Evolutionary conservation across 1,140 invertebrate species (phyloP).

Genomic region (Oryzaephilus surinamensis): DNA sequence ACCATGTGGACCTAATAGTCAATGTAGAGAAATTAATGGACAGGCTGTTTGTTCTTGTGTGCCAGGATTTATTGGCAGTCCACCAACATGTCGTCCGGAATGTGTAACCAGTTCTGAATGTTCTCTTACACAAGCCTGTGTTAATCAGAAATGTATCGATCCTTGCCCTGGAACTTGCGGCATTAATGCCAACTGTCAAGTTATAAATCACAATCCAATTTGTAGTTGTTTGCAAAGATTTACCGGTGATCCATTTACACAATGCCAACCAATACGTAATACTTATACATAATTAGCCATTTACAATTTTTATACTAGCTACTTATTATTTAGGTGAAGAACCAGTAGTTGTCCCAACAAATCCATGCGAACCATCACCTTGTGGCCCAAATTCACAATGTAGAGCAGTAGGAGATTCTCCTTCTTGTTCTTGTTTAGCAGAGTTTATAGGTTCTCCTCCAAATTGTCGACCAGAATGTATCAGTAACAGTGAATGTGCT

Average conservation of each 20-base stretch:
- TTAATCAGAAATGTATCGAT: conserved; percentile 53
- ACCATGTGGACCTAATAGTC: conserved; percentile 56
- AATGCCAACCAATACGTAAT: conserved; percentile 42
- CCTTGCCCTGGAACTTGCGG: conserved; percentile 67
- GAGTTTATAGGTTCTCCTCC: conserved; percentile 77
- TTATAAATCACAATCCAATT: conserved; percentile 61
- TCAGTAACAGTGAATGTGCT: conserved; percentile 68
- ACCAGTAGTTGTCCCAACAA: conserved; percentile 20
- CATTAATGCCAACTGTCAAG: conserved; percentile 54
- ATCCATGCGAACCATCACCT: conserved; percentile 72
- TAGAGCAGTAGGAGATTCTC: conserved; percentile 61
- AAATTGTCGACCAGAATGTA: conserved; percentile 68
- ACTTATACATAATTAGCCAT: conserved; percentile 1
- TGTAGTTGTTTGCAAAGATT: conserved; percentile 54
- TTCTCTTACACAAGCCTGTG: conserved; percentile 44
- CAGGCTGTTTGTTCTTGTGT: conserved; percentile 59
- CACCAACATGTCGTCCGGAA: conserved; percentile 52
- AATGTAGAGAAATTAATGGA: conserved; percentile 55
- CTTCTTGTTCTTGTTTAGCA: conserved; percentile 69
- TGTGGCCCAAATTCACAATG: conserved; percentile 74
- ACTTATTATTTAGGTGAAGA: conserved; percentile 17
- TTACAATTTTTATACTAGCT: background rate
- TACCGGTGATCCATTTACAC: conserved; percentile 59
- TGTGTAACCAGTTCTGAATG: conserved; percentile 53
- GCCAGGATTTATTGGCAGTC: conserved; percentile 46